These are phyloP conservation scores for Hippasteria phrygiana DNA, from an alignment of 53 echinoderm and acorn worm genomes.

Conservation along the genomic window DNA sequence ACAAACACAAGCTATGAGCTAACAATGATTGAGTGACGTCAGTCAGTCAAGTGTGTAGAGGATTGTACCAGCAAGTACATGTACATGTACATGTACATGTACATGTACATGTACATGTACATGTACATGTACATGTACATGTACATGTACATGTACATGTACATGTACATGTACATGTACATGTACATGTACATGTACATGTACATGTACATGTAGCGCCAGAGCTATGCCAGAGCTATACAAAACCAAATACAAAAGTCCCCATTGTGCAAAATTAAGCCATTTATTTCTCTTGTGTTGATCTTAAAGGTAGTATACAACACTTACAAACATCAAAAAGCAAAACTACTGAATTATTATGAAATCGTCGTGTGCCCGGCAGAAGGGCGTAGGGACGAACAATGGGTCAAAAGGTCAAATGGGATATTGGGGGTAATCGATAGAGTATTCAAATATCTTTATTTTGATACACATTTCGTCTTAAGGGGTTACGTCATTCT, in stretches of 20 bases:
- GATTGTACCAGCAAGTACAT: neutral
- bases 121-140: slow-evolving; percentile 1
- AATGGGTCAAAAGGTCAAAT: too few species aligned
- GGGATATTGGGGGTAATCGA: too few species aligned
- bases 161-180: neutral
- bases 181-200: neutral
- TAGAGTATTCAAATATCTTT: too few species aligned
- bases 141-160: neutral
- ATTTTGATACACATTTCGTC: too few species aligned
- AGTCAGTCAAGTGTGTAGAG: neutral
- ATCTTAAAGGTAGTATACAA: too few species aligned
- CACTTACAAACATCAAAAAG: too few species aligned
- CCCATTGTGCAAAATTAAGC: neutral
- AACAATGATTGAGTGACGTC: neutral
- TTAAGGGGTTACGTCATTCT: too few species aligned
- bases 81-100: neutral
- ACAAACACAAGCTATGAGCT: neutral
- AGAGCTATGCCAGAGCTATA: too few species aligned
- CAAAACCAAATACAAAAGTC: neutral
- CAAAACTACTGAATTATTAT: too few species aligned
- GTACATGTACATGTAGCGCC: neutral
- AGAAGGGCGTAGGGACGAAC: too few species aligned
- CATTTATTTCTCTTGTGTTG: too few species aligned
- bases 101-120: neutral
- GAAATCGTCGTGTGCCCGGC: too few species aligned